phyloP scores from a whole-genome alignment of 2,797 vertebrate species.

The Lagocephalus sceleratus region DNA sequence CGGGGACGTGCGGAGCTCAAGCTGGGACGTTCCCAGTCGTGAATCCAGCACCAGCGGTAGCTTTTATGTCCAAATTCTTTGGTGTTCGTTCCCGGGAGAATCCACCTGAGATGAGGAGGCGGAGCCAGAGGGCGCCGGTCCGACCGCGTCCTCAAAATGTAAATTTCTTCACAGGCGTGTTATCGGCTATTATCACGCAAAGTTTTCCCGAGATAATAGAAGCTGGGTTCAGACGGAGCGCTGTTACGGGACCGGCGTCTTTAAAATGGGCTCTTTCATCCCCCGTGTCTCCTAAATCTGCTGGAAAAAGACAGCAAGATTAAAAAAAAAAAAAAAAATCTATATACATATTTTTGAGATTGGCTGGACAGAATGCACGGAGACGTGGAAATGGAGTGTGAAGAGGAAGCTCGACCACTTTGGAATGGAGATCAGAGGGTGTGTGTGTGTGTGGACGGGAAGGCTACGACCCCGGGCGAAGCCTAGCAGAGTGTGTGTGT shows the following conservation, averaged over 20 bases:
- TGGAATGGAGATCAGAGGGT: constrained; percentile 65
- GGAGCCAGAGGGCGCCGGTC: no score
- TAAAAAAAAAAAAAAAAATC: constrained; percentile 31
- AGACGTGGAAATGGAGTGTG: constrained; percentile 59
- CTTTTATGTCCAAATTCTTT: no score
- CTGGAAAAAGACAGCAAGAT: constrained; percentile 60
- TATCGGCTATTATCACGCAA: constrained; percentile 9
- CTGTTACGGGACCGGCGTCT: neutral
- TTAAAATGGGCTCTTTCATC: constrained; percentile 58
- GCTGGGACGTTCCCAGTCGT: no score
- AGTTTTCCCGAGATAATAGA: neutral
- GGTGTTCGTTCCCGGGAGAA: no score
- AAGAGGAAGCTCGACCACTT: constrained; percentile 52
- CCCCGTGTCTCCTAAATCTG: constrained; percentile 67
- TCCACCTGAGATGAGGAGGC: no score
- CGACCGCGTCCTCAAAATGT: no score
- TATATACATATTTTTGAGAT: constrained; percentile 52
- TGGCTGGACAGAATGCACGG: constrained; percentile 52
- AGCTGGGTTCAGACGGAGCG: no score
- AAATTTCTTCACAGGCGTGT: neutral
- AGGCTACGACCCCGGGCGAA: constrained; percentile 44
- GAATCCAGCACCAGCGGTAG: no score
- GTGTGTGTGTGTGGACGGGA: constrained; percentile 17
- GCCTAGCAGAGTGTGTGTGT: constrained; percentile 20
- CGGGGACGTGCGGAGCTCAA: no score